Percentiles rank a stretch among this genome's conserved stretches.
phyloP scores from a whole-genome alignment of 1,140 invertebrate species.

The Halictus rubicundus region DNA sequence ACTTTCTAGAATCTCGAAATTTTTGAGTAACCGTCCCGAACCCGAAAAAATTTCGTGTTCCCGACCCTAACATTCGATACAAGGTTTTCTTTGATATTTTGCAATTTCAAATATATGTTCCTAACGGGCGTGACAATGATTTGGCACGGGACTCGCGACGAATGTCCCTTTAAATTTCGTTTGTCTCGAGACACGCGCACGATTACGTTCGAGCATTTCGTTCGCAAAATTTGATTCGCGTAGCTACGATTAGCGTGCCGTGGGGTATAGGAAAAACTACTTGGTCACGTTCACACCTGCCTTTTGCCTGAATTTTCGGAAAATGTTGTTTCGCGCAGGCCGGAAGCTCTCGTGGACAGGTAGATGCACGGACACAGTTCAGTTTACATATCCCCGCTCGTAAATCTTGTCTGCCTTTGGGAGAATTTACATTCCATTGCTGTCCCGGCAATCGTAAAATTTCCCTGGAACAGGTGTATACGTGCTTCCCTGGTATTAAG shows the following conservation, averaged over 20 bases:
- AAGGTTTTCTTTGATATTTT: too few species aligned
- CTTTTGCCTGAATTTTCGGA: slow-evolving; percentile 40
- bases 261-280: background rate
- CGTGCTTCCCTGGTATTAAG: background rate
- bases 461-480: slow-evolving; percentile 32
- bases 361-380: slow-evolving; percentile 21
- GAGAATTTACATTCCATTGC: slow-evolving; percentile 45
- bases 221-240: background rate
- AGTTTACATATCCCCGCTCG: slow-evolving; percentile 32
- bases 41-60: too few species aligned
- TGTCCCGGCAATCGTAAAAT: slow-evolving; percentile 42
- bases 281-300: slow-evolving; percentile 5
- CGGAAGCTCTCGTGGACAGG: slow-evolving; percentile 25
- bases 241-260: background rate
- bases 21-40: too few species aligned
- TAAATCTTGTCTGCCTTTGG: slow-evolving; percentile 47
- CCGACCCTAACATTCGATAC: too few species aligned
- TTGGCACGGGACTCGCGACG: too few species aligned
- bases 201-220: too few species aligned
- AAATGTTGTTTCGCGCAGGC: background rate
- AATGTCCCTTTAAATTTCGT: too few species aligned
- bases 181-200: too few species aligned
- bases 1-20: too few species aligned
- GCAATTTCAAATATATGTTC: too few species aligned
- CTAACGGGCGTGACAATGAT: too few species aligned